These are phyloP conservation scores for Nymphalis io DNA, from an alignment of 1,140 invertebrate species.

Conservation along the genomic window DNA sequence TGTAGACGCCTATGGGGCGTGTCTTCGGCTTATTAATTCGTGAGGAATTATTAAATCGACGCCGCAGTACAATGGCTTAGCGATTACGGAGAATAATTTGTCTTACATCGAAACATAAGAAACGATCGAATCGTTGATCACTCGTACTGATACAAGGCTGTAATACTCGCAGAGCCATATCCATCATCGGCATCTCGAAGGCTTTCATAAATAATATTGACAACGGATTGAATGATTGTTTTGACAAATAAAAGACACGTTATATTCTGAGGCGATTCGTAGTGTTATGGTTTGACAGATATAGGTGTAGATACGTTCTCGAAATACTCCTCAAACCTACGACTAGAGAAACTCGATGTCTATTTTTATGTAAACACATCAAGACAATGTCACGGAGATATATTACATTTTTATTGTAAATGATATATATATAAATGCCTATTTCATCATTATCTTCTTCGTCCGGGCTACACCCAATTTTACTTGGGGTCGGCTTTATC, in stretches of 20 bases:
- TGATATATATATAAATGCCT: too few species aligned
- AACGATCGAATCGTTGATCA: conserved; percentile 49
- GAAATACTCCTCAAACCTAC: background rate
- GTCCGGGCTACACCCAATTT: too few species aligned
- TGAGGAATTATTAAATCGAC: conserved; percentile 69
- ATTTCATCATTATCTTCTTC: too few species aligned
- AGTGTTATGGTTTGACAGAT: background rate
- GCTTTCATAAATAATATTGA: conserved; percentile 50
- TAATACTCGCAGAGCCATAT: conserved; percentile 44
- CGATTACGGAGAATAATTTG: conserved; percentile 53
- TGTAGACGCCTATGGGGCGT: conserved; percentile 73
- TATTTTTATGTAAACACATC: too few species aligned
- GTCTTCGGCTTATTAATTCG: conserved; percentile 73
- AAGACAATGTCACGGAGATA: too few species aligned
- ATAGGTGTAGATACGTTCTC: background rate
- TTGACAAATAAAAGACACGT: conserved; percentile 41
- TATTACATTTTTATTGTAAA: too few species aligned
- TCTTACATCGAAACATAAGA: conserved; percentile 48
- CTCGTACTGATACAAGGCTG: conserved; percentile 42
- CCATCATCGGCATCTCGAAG: conserved; percentile 49
- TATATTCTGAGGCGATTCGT: conserved; percentile 12
- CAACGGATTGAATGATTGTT: conserved; percentile 50
- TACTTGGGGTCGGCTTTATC: too few species aligned
- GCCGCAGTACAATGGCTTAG: conserved; percentile 55
- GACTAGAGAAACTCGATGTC: background rate